Base-by-base conservation (phyloP, 1,140 invertebrate genomes). In the Sarcophaga peregrina region DNA sequence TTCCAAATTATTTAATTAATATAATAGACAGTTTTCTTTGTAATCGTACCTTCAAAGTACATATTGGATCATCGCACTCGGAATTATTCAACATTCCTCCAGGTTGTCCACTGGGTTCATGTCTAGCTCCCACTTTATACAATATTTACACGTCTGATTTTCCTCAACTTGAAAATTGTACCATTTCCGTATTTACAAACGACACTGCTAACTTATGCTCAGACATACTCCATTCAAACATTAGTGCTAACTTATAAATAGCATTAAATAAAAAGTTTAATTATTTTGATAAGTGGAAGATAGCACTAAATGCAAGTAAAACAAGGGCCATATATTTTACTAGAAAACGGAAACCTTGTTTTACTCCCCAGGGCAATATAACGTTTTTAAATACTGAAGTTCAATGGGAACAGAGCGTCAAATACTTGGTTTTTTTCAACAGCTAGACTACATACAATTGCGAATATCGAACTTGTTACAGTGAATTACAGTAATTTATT, bases 111-210 rank as follows among this genome's bases (percentile, higher is more conserved):
- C 68, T 3, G 45, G 37, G 72, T 11, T 74, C 72, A 9, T 74
- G 37, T 46, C 45, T 74, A 15, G 10, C 72, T 25, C 72, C 72
- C 11, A 46, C 45, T 10, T 45, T 74, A 5, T 74, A 74, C 37
- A 74, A 74, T 74, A 8, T 74, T 45, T 74, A 74, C 11, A 74
- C 72, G 37, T 46, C 37, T 74, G 37, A 74, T 74, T 45, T 74
- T 10, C 72, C 72, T 45, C n/a, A 45, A 25, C 72, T 74, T 11
- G 15, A 25, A 68, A 68, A 20, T 68, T 74, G 72, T 46, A 46
- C 37, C 8, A 74, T 74, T 25, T 74, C 72, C 11, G 45, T 74
- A 45, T 46, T 74, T 74, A 10, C 72, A 11, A 37, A 74, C n/a
- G 72, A 46, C 8, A 74, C 72, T 45, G 72, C 72, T 11, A 74